A percentile compares a stretch with the other conserved stretches of the same genome.
These are phyloP conservation scores for Sarcophaga peregrina DNA, from an alignment of 1,140 invertebrate species.

Conservation along the genomic window DNA sequence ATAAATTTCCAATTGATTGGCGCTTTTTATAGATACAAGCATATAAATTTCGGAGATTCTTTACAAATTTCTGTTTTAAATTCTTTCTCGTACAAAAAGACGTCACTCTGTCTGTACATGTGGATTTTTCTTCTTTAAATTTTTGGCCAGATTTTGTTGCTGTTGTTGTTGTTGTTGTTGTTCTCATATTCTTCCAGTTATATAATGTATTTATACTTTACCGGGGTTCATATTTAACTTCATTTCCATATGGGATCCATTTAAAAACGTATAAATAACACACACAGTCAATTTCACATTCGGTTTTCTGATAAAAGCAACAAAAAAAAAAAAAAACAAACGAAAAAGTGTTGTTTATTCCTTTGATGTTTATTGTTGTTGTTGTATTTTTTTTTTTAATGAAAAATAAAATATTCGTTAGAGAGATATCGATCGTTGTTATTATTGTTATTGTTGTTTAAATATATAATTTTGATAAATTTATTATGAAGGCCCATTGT, in stretches of 20 bases:
- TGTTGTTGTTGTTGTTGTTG: neutral
- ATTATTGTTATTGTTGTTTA: conserved; percentile 15
- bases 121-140: neutral
- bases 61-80: neutral
- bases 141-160: neutral
- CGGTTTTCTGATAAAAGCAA: neutral
- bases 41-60: neutral
- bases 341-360: neutral
- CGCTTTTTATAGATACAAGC: neutral
- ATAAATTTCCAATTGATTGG: conserved; percentile 14
- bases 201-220: too few relatives aligned
- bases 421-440: neutral
- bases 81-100: neutral
- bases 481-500: conserved; percentile 18
- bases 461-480: conserved; percentile 24
- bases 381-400: neutral
- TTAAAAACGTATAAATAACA: conserved; percentile 23
- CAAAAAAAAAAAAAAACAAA: neutral
- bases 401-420: neutral
- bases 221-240: neutral
- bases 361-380: neutral
- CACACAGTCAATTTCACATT: neutral
- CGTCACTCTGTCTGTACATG: conserved; percentile 6
- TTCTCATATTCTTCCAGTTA: neutral
- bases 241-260: conserved; percentile 15